Evolutionary conservation across 2,113 vertebrate genomes (phyloP), one percentile per base, ranked within the genome.

Genomic region (Pterocles gutturalis): DNA sequence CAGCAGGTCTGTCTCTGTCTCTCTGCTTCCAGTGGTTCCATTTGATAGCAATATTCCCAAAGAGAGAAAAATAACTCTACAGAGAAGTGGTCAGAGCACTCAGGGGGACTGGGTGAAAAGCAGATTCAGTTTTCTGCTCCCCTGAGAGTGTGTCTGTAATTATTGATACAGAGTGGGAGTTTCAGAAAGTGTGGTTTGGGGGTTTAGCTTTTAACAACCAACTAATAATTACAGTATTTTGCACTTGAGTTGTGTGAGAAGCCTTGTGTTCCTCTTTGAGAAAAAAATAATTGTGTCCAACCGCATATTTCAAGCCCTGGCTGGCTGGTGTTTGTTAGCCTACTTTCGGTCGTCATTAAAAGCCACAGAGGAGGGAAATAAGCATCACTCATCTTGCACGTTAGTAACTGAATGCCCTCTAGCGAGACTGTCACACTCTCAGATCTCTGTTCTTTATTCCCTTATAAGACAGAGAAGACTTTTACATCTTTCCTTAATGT

Each of bases 141-240:
- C 70, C 34, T 65, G 57, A 84, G 73, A 87, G 77, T 0, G 2
- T 22, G 53, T 31, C 21, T 94, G 38, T 61, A 53, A 21, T 76
- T 91, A 83, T 60, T 83, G 61, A 93, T 94, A 93, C 71, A 87
- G 89, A 96, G 91, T 94, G 87, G 95, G 95, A 94, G 94, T 95
- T 94, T 90, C 87, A 94, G 96, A 95, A 96, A 95, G 89, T 91
- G 89, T 94, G 96, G 96, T 96, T 96, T 97, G 77, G 95, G 94
- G 80, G 67, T 95, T 97, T 87, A 96, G 93, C 65, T 96, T 82
- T 84, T 51, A 96, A 88, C 83, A 93, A 53, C 53, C 69, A 48
- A 34, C 77, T 96, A 94, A 93, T 95, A 95, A 92, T 94, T 82
- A 57, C 45, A 91, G 57, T 25, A 48, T 93, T 96, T 87, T 87